Evolutionary conservation across 2,888 invertebrate species (phyloP).

Genomic region (Argyresthia goedartella): DNA sequence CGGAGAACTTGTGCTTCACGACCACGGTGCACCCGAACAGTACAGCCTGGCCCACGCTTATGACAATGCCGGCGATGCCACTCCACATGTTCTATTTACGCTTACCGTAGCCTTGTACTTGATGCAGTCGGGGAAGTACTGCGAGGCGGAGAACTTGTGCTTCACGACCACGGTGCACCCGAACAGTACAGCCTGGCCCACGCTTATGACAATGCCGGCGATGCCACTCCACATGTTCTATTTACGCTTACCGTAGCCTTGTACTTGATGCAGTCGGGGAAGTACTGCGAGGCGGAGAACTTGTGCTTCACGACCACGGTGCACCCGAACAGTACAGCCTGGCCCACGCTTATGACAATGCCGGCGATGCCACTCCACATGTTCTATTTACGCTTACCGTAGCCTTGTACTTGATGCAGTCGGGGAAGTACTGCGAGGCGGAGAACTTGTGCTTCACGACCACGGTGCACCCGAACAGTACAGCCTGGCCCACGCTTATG

Average conservation of each 20-base stretch:
- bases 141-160: slow-evolving; percentile 94
- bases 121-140: slow-evolving; percentile 92
- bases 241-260: slow-evolving; percentile 89
- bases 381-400: slow-evolving; percentile 77
- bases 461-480: slow-evolving; percentile 85
- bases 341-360: slow-evolving; percentile 88
- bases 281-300: slow-evolving; percentile 95
- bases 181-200: slow-evolving; percentile 83
- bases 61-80: slow-evolving; percentile 71
- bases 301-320: slow-evolving; percentile 89
- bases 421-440: slow-evolving; percentile 92
- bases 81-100: slow-evolving; percentile 10
- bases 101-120: slow-evolving; percentile 95
- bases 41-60: slow-evolving; percentile 85
- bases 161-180: slow-evolving; percentile 89
- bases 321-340: slow-evolving; percentile 82
- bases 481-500: slow-evolving; percentile 85
- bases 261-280: slow-evolving; percentile 92
- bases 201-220: slow-evolving; percentile 90
- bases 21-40: slow-evolving; percentile 87
- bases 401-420: slow-evolving; percentile 93
- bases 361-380: slow-evolving; percentile 79
- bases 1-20: slow-evolving; percentile 93
- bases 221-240: slow-evolving; percentile 53
- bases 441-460: slow-evolving; percentile 93